A percentile compares a stretch with the other conserved stretches of the same genome.
phyloP scores from a whole-genome alignment of 2,888 invertebrate species.

The Trissolcus japonicus region DNA sequence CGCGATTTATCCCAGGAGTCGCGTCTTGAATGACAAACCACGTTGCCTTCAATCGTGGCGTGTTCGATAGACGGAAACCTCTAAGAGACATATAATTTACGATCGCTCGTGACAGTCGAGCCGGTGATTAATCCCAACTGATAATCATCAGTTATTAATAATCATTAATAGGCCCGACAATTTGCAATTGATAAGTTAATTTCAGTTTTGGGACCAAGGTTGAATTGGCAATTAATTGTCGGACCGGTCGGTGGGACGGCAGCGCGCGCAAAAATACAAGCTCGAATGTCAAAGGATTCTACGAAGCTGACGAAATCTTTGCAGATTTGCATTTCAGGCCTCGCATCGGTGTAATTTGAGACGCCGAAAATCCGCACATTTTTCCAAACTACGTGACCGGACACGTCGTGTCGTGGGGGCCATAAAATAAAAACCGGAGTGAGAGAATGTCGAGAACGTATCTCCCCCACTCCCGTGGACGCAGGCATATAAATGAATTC shows the following conservation, averaged over 20 bases:
- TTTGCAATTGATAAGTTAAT: conserved; percentile 47
- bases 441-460: conserved; percentile 18
- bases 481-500: conserved; percentile 34
- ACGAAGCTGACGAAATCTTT: conserved; percentile 48
- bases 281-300: conserved; percentile 42
- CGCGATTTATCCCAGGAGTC: conserved; percentile 26
- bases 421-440: conserved; percentile 14
- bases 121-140: conserved; percentile 30
- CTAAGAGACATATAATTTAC: not conserved
- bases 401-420: not conserved
- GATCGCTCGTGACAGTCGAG: conserved; percentile 7
- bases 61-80: too few relatives aligned
- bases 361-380: conserved; percentile 39
- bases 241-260: conserved; percentile 30
- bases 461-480: not conserved
- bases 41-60: conserved; percentile 30
- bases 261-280: conserved; percentile 27
- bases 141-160: conserved; percentile 43
- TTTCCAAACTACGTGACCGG: conserved; percentile 38
- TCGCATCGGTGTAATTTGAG: conserved; percentile 43
- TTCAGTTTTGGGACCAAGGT: conserved; percentile 31
- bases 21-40: conserved; percentile 32
- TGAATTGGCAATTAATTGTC: conserved; percentile 36
- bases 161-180: conserved; percentile 35
- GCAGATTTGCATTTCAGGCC: conserved; percentile 42